A percentile compares a stretch with the other conserved stretches of the same genome.
Conservation (phyloP, 2,888 invertebrate genomes). For the Caenorhabditis sp. region DNA sequence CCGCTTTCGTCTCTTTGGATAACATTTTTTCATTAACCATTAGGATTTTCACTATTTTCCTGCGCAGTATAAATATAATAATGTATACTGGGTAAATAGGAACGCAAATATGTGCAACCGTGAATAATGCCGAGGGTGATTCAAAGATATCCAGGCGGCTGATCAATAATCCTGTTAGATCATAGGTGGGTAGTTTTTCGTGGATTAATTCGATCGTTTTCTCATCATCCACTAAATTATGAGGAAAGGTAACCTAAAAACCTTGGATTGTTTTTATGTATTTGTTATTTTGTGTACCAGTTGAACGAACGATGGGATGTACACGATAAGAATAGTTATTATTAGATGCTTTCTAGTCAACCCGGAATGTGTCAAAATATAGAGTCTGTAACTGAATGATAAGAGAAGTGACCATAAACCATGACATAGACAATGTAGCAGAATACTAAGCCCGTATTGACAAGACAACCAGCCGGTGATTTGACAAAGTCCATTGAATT, state of each 20-base stretch:
- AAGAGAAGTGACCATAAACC: conserved; percentile 33
- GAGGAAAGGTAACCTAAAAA: too few relatives aligned
- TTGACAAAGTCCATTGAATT: not conserved
- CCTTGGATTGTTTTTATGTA: too few relatives aligned
- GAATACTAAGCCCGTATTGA: not conserved
- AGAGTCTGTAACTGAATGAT: conserved; percentile 30
- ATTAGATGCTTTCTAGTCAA: conserved; percentile 17
- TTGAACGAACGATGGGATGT: conserved; percentile 21
- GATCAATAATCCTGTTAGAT: not conserved
- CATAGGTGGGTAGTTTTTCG: not conserved
- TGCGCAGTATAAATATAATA: conserved; percentile 17
- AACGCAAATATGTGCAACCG: conserved; percentile 12
- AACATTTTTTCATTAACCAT: conserved; percentile 8
- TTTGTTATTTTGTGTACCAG: too few relatives aligned
- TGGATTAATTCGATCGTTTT: too few relatives aligned
- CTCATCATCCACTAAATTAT: too few relatives aligned
- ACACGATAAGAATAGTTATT: conserved; percentile 14
- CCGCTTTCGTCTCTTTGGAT: conserved; percentile 15
- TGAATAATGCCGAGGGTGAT: too few relatives aligned
- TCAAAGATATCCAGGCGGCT: not conserved
- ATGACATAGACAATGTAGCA: conserved; percentile 13
- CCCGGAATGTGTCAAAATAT: conserved; percentile 32
- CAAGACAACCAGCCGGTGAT: not conserved
- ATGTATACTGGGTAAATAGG: conserved; percentile 28
- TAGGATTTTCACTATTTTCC: conserved; percentile 19